Evolutionary conservation across 2,888 invertebrate genomes (phyloP).

Genomic region (Lucinisca nassula): DNA sequence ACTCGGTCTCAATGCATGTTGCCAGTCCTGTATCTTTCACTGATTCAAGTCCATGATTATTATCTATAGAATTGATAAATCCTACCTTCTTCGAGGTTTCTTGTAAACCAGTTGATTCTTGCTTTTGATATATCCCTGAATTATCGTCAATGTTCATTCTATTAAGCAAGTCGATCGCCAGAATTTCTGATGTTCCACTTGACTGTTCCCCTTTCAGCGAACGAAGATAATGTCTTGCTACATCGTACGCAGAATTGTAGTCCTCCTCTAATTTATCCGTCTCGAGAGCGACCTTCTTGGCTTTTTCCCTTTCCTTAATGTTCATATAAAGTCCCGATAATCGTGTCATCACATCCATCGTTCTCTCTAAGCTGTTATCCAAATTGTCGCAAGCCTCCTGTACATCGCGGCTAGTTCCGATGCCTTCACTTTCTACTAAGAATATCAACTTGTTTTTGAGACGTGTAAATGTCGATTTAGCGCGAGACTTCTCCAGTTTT

Average conservation of each 20-base stretch:
- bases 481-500: not conserved
- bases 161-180: not conserved
- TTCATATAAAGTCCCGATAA: not conserved
- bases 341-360: too few species aligned
- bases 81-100: not conserved
- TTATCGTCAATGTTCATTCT: conserved; percentile 9
- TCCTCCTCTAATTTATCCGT: conserved; percentile 5
- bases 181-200: not conserved
- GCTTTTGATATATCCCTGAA: not conserved
- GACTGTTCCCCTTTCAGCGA: not conserved
- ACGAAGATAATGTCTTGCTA: not conserved
- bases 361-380: too few species aligned
- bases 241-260: not conserved
- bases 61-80: not conserved
- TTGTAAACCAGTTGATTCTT: not conserved
- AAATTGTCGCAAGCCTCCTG: too few species aligned
- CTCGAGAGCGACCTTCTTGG: not conserved
- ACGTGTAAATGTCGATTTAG: not conserved
- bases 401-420: too few species aligned
- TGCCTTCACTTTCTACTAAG: not conserved
- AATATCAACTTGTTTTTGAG: not conserved
- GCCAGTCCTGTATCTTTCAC: not conserved
- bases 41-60: not conserved
- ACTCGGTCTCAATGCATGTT: not conserved
- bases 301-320: not conserved